Conservation (phyloP, 1,140 invertebrate species). For the Camponotus floridanus region DNA sequence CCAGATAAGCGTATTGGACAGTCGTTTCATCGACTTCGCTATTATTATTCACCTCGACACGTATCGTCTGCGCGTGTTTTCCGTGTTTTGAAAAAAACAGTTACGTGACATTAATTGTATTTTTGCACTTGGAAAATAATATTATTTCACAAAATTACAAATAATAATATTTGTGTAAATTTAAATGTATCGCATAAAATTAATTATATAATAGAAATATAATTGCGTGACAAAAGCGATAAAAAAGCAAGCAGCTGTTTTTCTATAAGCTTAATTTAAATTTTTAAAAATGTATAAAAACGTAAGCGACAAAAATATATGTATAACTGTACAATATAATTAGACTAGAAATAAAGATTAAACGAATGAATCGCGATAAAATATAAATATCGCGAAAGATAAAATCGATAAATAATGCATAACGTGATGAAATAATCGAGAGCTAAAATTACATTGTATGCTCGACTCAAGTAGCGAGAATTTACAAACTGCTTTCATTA, state of each 20-base stretch:
- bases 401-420: not conserved
- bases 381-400: not conserved
- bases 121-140: too few relatives aligned
- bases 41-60: not conserved
- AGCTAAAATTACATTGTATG: not conserved
- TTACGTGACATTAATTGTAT: not conserved
- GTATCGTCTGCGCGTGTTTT: not conserved
- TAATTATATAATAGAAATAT: too few relatives aligned
- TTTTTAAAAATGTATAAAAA: too few relatives aligned
- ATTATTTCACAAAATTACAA: too few relatives aligned
- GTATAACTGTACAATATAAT: too few relatives aligned
- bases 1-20: constrained; percentile 53
- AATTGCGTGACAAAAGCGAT: too few relatives aligned
- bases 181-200: too few relatives aligned
- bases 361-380: not conserved
- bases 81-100: not conserved
- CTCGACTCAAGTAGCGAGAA: not conserved
- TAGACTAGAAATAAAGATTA: too few relatives aligned
- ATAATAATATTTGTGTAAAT: too few relatives aligned
- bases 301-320: too few relatives aligned
- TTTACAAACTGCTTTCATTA: constrained; percentile 13
- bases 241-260: too few relatives aligned
- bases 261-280: too few relatives aligned
- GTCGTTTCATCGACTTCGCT: not conserved
- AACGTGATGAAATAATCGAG: not conserved